phyloP scores from a whole-genome alignment of 2,113 vertebrate species.

The Camelus dromedarius region DNA sequence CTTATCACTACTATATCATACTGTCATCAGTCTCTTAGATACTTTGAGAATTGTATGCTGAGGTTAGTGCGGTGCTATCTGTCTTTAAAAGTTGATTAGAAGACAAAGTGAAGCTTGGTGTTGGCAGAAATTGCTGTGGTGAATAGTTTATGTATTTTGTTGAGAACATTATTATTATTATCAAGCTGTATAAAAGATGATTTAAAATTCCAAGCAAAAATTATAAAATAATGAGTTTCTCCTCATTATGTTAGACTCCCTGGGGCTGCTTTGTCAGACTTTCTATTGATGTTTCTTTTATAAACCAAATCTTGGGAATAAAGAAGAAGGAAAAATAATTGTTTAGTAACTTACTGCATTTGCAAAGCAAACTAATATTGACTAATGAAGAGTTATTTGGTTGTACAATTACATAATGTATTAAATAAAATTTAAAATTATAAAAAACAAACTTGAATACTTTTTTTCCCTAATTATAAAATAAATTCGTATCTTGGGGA shows the following conservation, averaged over 20 bases:
- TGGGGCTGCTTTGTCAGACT: slow-evolving; percentile 16
- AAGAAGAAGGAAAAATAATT: slow-evolving; percentile 18
- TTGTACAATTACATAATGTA: neutral
- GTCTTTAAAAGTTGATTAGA: slow-evolving; percentile 44
- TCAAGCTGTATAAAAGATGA: neutral
- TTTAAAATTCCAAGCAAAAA: slow-evolving; percentile 75
- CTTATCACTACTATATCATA: slow-evolving; percentile 53
- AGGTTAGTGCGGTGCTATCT: slow-evolving; percentile 25
- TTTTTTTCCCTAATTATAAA: neutral
- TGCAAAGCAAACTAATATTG: slow-evolving; percentile 24
- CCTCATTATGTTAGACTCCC: slow-evolving; percentile 21
- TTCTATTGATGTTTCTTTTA: slow-evolving; percentile 54
- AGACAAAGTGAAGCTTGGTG: neutral
- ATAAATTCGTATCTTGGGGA: neutral
- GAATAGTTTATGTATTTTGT: slow-evolving; percentile 14
- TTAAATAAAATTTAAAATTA: slow-evolving; percentile 22
- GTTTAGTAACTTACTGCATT: neutral
- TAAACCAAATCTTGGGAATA: neutral
- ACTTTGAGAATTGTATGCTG: slow-evolving; percentile 46
- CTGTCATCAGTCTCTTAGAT: slow-evolving; percentile 59
- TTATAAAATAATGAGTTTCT: slow-evolving; percentile 49
- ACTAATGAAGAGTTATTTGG: slow-evolving; percentile 3
- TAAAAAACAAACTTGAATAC: neutral
- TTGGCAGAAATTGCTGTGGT: neutral
- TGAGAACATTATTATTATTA: slow-evolving; percentile 16